Base-by-base conservation (phyloP, 2,113 vertebrate species). In the Tympanuchus pallidicinctus region DNA sequence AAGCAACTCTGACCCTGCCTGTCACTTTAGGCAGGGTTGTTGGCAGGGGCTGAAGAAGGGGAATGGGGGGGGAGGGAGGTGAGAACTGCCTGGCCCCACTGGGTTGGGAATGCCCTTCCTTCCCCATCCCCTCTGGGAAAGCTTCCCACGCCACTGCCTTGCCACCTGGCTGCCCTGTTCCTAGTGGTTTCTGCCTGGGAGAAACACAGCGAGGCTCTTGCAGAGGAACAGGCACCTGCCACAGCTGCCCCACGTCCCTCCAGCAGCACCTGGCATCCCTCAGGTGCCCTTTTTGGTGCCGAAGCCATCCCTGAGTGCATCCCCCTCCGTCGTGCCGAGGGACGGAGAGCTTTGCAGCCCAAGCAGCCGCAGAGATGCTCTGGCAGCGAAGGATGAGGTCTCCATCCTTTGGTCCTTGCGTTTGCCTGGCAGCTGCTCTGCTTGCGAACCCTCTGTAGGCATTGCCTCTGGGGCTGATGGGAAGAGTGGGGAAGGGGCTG, bases 1-100 rank as follows among this genome's bases (percentile, higher is more conserved):
- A 91, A 88, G 94, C 95, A 96, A 86, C 94, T 91, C 76, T 77
- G 70, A 59, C 74, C 36, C 20, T 76, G 70, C 76, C 96, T 94
- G 60, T 38, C 34, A 83, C 60, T 70, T 74, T 73, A 3, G 22
- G 60, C 64, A 30, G 64, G 82, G 82, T 83, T 86, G 80, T 88
- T 84, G 92, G 90, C 3, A 28, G 42, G 85, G 74, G 17, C 56
- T 40, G n/a, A 61, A 93, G 22, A 45, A 70, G 50, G 52, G 52
- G 27, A 28, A 10, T 10, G 15, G 5, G 8, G 54, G 83, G 76
- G 32, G 21, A 21, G 81, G 75, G 36, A 12, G 75, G 24, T 57
- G 74, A 93, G 82, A 64, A 20, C n/a, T 72, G 32, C n/a, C 24
- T 5, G 12, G 11, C 34, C 12, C 7, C 22, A 5, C 71, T 10